These are phyloP conservation scores for Ctenodactylus gundi DNA, from an alignment of 2,113 vertebrate genomes.

Conservation along the genomic window DNA sequence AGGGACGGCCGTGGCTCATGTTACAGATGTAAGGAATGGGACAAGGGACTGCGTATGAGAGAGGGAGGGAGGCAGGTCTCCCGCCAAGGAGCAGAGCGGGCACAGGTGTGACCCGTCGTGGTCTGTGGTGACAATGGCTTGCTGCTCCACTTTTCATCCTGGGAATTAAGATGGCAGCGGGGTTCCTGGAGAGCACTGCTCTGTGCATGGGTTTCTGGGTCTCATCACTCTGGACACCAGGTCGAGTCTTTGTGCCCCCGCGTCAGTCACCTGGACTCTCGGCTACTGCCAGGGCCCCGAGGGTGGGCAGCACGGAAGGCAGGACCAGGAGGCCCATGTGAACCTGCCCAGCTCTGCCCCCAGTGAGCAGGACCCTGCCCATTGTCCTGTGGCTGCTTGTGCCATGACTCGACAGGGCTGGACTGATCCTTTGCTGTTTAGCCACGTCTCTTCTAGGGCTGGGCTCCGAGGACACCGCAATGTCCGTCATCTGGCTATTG, in stretches of 20 bases:
- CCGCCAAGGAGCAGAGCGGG: not conserved
- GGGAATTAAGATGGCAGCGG: not conserved
- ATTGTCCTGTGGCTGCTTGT: not conserved
- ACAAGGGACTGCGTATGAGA: too few species aligned
- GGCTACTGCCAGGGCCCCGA: not conserved
- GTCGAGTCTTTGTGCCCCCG: not conserved
- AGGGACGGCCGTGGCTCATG: not conserved
- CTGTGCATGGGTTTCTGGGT: too few species aligned
- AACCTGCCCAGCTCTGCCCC: too few species aligned
- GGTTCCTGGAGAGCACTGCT: not conserved
- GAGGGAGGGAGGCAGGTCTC: not conserved
- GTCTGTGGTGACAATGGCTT: too few species aligned
- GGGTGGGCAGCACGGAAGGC: too few species aligned
- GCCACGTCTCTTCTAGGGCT: not conserved
- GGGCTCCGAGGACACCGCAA: not conserved
- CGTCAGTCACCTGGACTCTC: not conserved
- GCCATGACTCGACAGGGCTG: accelerated
- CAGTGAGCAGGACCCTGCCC: accelerated
- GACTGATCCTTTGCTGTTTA: not conserved
- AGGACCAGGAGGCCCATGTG: not conserved
- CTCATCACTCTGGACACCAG: not conserved
- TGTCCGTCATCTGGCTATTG: not conserved
- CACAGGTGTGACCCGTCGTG: too few species aligned
- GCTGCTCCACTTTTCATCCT: not conserved
- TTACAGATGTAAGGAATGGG: not conserved